A percentile compares a stretch with the other conserved stretches of the same genome.
phyloP scores from a whole-genome alignment of 1,140 invertebrate species.

The Drosophila pandora region DNA sequence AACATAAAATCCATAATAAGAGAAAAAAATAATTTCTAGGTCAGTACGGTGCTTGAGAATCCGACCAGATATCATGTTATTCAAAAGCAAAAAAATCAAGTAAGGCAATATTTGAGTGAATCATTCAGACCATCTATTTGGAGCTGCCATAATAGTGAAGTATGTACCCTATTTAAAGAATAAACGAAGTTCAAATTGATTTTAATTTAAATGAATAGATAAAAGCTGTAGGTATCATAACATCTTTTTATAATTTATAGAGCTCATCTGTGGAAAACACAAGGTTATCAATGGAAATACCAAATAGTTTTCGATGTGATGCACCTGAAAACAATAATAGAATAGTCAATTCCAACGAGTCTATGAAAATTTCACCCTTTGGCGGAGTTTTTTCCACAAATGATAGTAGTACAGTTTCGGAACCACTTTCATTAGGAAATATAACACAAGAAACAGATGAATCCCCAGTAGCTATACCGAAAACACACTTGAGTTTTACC shows the following conservation, averaged over 20 bases:
- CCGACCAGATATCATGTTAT: slow-evolving; percentile 96
- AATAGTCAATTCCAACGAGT: slow-evolving; percentile 50
- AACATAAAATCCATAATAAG: not conserved
- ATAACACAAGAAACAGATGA: slow-evolving; percentile 22
- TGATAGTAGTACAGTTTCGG: slow-evolving; percentile 25
- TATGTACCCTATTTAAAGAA: slow-evolving; percentile 19
- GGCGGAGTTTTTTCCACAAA: slow-evolving; percentile 18
- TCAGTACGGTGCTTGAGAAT: slow-evolving; percentile 93
- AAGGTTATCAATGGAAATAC: slow-evolving; percentile 16
- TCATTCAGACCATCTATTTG: slow-evolving; percentile 86
- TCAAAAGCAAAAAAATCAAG: slow-evolving; percentile 94
- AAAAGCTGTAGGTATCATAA: slow-evolving; percentile 36
- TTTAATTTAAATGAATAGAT: slow-evolving; percentile 18
- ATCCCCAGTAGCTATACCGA: slow-evolving; percentile 5
- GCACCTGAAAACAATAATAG: slow-evolving; percentile 12
- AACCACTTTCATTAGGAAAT: slow-evolving; percentile 28
- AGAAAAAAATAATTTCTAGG: slow-evolving; percentile 84
- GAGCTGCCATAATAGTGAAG: slow-evolving; percentile 51
- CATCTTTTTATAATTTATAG: slow-evolving; percentile 55
- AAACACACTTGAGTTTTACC: slow-evolving; percentile 27
- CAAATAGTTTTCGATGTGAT: slow-evolving; percentile 46
- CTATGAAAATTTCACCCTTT: slow-evolving; percentile 40
- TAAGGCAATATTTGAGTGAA: slow-evolving; percentile 92
- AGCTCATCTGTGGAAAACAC: slow-evolving; percentile 27
- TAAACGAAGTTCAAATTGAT: not conserved